phyloP scores from a whole-genome alignment of 2,888 invertebrate species.

The Dasysyrphus albostriatus region DNA sequence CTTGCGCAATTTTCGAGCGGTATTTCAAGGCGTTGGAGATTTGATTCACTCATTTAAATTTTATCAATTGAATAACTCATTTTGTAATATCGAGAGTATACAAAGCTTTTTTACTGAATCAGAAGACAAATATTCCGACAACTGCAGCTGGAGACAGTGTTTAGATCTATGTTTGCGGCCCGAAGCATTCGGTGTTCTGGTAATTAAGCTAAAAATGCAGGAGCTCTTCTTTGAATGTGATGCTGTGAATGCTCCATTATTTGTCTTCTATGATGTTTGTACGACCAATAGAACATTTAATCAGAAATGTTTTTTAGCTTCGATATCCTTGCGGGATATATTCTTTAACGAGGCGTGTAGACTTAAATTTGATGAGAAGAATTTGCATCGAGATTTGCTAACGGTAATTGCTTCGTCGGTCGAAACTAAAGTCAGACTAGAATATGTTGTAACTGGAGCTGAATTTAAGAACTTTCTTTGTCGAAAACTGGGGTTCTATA shows the following conservation, averaged over 20 bases:
- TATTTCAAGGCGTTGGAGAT: constrained; percentile 60
- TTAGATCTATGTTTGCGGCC: constrained; percentile 78
- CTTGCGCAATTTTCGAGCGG: constrained; percentile 74
- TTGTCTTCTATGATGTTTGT: constrained; percentile 76
- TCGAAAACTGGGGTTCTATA: constrained; percentile 76
- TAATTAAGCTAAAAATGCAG: constrained; percentile 78
- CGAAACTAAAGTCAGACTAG: constrained; percentile 76
- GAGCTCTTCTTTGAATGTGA: constrained; percentile 64
- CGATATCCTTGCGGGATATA: constrained; percentile 56
- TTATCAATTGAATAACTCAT: constrained; percentile 78
- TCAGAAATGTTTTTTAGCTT: constrained; percentile 52
- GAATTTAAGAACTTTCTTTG: constrained; percentile 78
- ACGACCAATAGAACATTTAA: constrained; percentile 31
- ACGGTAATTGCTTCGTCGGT: constrained; percentile 78
- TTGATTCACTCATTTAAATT: constrained; percentile 77
- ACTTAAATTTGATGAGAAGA: constrained; percentile 76
- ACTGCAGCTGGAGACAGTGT: constrained; percentile 66
- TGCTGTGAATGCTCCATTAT: constrained; percentile 62
- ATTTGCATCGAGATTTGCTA: constrained; percentile 80
- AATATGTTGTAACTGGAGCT: constrained; percentile 31
- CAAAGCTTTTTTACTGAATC: constrained; percentile 76
- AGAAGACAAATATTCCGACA: not conserved
- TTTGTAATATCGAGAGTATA: constrained; percentile 73
- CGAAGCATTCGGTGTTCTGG: constrained; percentile 79
- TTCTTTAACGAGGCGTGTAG: constrained; percentile 72